Evolutionary conservation across 2,888 invertebrate genomes (phyloP), one percentile per base, ranked within the genome.

Genomic region (Proisotoma minuta): DNA sequence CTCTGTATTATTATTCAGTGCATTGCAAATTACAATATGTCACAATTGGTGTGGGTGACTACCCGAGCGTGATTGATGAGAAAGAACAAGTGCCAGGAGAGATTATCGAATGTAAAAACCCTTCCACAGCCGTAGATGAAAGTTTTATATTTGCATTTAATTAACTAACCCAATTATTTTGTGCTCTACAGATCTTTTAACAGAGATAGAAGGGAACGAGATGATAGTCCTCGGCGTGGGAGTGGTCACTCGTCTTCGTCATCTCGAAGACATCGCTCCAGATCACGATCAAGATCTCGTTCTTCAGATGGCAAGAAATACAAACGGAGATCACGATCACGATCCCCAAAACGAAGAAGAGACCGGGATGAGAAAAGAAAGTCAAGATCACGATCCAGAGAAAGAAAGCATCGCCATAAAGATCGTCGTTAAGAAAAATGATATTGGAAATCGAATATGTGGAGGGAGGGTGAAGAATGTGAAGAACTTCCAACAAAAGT

Each of bases 331-430:
- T 65, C 73, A n/a, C 69, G 71, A 12, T 67, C 68, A 10, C 65
- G 69, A 22, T 75, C 75, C 23, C 74, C 74, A 50, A 73, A 75
- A 2, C 75, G 75, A 1, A 67, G 67, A 8, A 56, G 71, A 15
- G 77, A 47, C 20, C 65, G 71, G 43, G 65, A 69, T 23, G 57
- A 62, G 26, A 54, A 57, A 24, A 59, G 63, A 1, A 53, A 66
- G 26, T 65, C 62, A n/a, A 53, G 66, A 49, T 65, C 68, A 29
- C 50, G 63, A 57, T 58, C 62, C 23, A 62, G 64, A 10, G 69
- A 67, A 10, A 50, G 62, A 47, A 57, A 57, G 10, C 60, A 60
- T 23, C 58, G 49, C 1, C 62, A 50, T 27, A 22, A 53, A 51
- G 28, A 27, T 28, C 49, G 34, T 47, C 47, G 28, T 4, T 27